phyloP scores from a whole-genome alignment of 2,888 invertebrate genomes.

The Hirtodrosophila histrioides region DNA sequence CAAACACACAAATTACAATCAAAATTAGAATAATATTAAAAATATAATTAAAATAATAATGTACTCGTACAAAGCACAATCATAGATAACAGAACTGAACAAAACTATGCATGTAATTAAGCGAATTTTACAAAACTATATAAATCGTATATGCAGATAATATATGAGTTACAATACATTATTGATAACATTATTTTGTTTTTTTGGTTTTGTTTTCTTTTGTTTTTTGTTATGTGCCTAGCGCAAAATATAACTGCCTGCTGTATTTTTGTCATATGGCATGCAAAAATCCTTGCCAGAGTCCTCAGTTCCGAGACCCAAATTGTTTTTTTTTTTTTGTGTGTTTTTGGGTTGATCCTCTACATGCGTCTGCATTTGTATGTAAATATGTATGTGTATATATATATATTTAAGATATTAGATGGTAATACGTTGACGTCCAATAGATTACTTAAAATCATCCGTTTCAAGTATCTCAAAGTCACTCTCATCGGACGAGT shows the following conservation, averaged over 20 bases:
- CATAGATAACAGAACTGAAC: conserved; percentile 24
- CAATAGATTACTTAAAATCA: conserved; percentile 77
- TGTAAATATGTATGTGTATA: conserved; percentile 19
- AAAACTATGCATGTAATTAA: conserved; percentile 13
- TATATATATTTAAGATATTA: conserved; percentile 54
- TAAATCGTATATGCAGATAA: conserved; percentile 15
- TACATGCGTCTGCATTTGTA: conserved; percentile 31
- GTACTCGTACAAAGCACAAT: conserved; percentile 29
- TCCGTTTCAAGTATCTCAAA: conserved; percentile 84
- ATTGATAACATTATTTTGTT: background rate
- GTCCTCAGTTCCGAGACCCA: conserved; percentile 2
- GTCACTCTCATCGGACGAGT: conserved; percentile 84
- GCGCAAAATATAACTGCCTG: conserved; percentile 6
- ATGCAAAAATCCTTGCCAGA: conserved; percentile 26
- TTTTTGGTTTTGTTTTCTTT: no score
- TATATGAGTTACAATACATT: conserved; percentile 10
- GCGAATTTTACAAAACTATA: conserved; percentile 17
- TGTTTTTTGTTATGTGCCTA: conserved; percentile 12
- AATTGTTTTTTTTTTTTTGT: conserved; percentile 14
- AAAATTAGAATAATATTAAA: conserved; percentile 28
- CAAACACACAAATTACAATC: conserved; percentile 27
- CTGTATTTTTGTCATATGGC: conserved; percentile 30
- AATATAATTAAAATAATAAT: conserved; percentile 35
- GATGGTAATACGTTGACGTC: conserved; percentile 61
- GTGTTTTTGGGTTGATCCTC: conserved; percentile 16